These are phyloP conservation scores for Aphaenogaster floridana DNA, from an alignment of 1,140 invertebrate species.

Conservation along the genomic window DNA sequence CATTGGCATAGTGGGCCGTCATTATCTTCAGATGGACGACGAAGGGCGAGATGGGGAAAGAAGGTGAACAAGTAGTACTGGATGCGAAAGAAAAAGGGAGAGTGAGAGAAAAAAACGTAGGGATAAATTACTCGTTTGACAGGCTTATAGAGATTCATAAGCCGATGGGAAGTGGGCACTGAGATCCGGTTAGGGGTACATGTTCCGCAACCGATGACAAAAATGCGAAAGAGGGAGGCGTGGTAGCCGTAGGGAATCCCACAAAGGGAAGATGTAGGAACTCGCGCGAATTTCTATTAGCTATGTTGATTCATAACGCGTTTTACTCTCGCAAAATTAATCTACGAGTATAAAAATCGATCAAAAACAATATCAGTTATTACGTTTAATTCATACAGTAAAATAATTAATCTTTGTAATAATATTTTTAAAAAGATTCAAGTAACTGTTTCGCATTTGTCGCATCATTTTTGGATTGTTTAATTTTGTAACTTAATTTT, in stretches of 20 bases:
- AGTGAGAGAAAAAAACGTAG: conserved; percentile 58
- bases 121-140: conserved; percentile 82
- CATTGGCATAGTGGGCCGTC: conserved; percentile 51
- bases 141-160: conserved; percentile 81
- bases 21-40: conserved; percentile 64
- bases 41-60: conserved; percentile 12
- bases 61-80: conserved; percentile 26
- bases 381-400: background rate
- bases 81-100: conserved; percentile 40
- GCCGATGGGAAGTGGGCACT: conserved; percentile 72
- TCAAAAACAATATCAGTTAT: background rate
- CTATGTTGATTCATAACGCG: background rate
- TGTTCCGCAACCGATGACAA: conserved; percentile 64
- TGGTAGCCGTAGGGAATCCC: conserved; percentile 38
- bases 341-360: background rate
- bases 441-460: background rate
- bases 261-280: conserved; percentile 14
- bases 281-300: conserved; percentile 13
- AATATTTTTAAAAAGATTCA: background rate
- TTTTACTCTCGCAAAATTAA: background rate
- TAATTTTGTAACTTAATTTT: background rate
- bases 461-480: background rate
- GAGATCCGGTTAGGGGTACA: conserved; percentile 63
- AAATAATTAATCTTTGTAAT: background rate
- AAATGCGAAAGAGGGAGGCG: conserved; percentile 68